These are phyloP conservation scores for Seladonia tumulorum DNA, from an alignment of 2,888 invertebrate genomes.

Conservation along the genomic window DNA sequence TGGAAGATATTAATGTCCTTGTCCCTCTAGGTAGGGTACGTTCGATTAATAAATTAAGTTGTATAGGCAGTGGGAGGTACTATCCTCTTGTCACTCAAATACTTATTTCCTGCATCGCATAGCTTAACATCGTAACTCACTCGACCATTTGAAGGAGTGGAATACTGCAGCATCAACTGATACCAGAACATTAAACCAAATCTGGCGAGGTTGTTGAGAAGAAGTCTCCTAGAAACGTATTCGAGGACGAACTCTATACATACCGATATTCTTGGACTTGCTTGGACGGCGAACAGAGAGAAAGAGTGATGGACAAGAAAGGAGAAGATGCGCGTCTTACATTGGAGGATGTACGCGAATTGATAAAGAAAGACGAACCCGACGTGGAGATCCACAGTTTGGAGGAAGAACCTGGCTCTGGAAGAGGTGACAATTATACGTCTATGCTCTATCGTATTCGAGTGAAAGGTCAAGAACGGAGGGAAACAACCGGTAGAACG, in stretches of 20 bases:
- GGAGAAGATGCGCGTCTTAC: conserved; percentile 64
- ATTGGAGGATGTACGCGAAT: conserved; percentile 78
- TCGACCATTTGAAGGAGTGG: conserved; percentile 69
- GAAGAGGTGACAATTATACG: conserved; percentile 91
- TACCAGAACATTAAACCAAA: conserved; percentile 18
- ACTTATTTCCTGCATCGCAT: conserved; percentile 81
- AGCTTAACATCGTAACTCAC: conserved; percentile 71
- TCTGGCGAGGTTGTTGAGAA: neutral
- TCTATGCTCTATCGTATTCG: conserved; percentile 89
- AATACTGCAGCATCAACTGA: conserved; percentile 44
- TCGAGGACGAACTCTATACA: neutral
- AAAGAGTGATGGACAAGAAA: conserved; percentile 48
- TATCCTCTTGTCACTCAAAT: conserved; percentile 80
- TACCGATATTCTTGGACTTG: neutral
- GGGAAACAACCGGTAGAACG: conserved; percentile 75
- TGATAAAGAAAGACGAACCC: conserved; percentile 78
- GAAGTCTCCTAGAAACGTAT: neutral
- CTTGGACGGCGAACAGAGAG: neutral
- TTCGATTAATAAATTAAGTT: conserved; percentile 80
- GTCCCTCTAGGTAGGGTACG: conserved; percentile 79
- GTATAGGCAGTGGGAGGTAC: conserved; percentile 73
- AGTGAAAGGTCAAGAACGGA: conserved; percentile 85
- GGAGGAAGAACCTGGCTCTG: conserved; percentile 89
- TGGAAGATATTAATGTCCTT: conserved; percentile 82
- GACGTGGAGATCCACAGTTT: conserved; percentile 77